These are phyloP conservation scores for Drosophila saltans DNA, from an alignment of 1,140 invertebrate genomes.

Conservation along the genomic window DNA sequence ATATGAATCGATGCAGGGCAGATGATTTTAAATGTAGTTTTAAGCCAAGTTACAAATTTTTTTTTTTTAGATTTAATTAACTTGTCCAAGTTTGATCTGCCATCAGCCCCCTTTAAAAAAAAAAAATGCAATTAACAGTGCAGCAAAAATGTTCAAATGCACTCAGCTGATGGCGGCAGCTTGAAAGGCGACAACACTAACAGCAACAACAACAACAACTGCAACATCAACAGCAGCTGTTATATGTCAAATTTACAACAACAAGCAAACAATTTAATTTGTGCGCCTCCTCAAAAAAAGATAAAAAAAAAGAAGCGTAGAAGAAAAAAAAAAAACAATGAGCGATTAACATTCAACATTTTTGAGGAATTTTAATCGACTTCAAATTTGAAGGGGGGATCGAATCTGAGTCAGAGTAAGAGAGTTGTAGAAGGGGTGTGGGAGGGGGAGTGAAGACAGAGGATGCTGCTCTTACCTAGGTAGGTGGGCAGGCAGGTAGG, in stretches of 20 bases:
- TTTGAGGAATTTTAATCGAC: constrained; percentile 77
- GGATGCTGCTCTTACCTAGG: constrained; percentile 5
- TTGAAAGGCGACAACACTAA: constrained; percentile 43
- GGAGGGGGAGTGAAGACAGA: neutral
- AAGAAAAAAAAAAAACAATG: constrained; percentile 53
- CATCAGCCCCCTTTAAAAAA: constrained; percentile 32
- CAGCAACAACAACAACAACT: constrained; percentile 13
- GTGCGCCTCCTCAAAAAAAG: constrained; percentile 50
- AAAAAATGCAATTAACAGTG: constrained; percentile 70
- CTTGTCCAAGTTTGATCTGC: constrained; percentile 69
- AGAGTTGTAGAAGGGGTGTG: neutral
- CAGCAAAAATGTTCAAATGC: constrained; percentile 57
- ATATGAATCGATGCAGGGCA: no score
- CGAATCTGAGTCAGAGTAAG: neutral
- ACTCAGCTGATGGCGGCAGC: constrained; percentile 58
- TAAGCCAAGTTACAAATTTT: neutral
- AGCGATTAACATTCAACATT: constrained; percentile 78
- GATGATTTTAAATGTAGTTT: no score
- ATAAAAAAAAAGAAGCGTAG: neutral
- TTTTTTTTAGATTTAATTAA: constrained; percentile 64
- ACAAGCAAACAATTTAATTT: constrained; percentile 75
- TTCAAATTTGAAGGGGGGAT: constrained; percentile 28
- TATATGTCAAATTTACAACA: constrained; percentile 72
- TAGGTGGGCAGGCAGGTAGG: constrained; percentile 28
- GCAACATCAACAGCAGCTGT: constrained; percentile 27